These are phyloP conservation scores for Malthinus seriepunctatus DNA, from an alignment of 2,888 invertebrate genomes.

Conservation along the genomic window DNA sequence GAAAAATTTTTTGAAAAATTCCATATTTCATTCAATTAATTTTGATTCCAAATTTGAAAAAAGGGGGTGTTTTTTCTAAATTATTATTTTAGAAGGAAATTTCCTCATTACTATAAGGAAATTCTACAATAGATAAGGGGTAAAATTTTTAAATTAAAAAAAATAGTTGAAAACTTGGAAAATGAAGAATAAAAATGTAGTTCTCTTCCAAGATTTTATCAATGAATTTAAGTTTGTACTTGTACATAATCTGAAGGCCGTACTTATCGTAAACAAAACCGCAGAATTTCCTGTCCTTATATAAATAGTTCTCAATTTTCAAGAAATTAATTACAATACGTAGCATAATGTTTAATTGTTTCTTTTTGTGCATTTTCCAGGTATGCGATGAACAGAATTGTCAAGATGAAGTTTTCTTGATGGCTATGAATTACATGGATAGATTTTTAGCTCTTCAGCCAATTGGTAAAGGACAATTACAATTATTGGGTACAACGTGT, in stretches of 20 bases:
- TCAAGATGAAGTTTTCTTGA: slow-evolving; percentile 90
- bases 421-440: slow-evolving; percentile 93
- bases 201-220: slow-evolving; percentile 9
- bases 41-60: too few species aligned
- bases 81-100: too few species aligned
- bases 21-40: too few species aligned
- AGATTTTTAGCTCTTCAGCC: slow-evolving; percentile 85
- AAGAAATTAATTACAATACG: background rate
- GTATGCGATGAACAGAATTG: slow-evolving; percentile 93
- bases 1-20: too few species aligned
- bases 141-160: too few species aligned
- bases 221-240: slow-evolving; percentile 23
- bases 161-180: too few species aligned
- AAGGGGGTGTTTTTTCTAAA: too few species aligned
- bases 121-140: too few species aligned
- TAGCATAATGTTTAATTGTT: background rate
- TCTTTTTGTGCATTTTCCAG: slow-evolving; percentile 59
- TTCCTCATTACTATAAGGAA: too few species aligned
- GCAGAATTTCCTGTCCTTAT: slow-evolving; percentile 20
- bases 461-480: slow-evolving; percentile 84
- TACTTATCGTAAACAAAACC: slow-evolving; percentile 21
- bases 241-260: slow-evolving; percentile 23
- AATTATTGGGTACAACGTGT: slow-evolving; percentile 90
- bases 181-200: too few species aligned
- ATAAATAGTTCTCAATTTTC: background rate